Evolutionary conservation across 2,113 vertebrate genomes (phyloP).

Genomic region (Burhinus oedicnemus): DNA sequence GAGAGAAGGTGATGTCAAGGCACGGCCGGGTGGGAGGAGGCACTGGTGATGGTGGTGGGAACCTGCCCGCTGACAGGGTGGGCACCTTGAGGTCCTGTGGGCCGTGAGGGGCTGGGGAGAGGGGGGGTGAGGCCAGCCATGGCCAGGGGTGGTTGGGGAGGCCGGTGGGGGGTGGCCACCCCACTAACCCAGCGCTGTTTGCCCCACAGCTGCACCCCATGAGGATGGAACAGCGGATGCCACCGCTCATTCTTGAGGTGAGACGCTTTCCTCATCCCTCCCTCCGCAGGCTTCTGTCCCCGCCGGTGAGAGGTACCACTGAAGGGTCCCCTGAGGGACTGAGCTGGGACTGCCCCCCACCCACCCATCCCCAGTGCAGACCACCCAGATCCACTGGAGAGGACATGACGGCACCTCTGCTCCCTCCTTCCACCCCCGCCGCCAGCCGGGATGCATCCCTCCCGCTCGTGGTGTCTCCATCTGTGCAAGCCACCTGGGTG

Average conservation of each 20-base stretch:
- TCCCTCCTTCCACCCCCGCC: fast-evolving
- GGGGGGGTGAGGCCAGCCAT: not conserved
- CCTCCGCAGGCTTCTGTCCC: not conserved
- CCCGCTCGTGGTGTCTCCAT: not conserved
- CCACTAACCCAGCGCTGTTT: slow-evolving; percentile 25
- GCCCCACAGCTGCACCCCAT: slow-evolving; percentile 54
- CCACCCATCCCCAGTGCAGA: not conserved
- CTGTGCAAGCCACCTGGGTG: not conserved
- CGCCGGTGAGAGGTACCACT: fast-evolving
- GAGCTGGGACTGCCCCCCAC: not conserved
- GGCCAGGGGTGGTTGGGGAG: not conserved
- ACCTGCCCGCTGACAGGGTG: fast-evolving
- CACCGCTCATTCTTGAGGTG: slow-evolving; percentile 35
- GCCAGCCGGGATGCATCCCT: not conserved
- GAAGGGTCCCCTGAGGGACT: fast-evolving
- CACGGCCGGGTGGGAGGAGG: not conserved
- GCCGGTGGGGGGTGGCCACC: not conserved
- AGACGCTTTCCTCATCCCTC: not conserved
- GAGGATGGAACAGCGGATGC: slow-evolving; percentile 67
- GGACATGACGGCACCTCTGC: fast-evolving
- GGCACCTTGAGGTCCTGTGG: not conserved
- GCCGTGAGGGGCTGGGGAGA: not conserved
- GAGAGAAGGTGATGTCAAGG: not conserved
- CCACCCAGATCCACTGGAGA: not conserved
- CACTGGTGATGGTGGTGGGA: not conserved